Evolutionary conservation across 2,888 invertebrate genomes (phyloP).

Genomic region (Pammene fasciana): DNA sequence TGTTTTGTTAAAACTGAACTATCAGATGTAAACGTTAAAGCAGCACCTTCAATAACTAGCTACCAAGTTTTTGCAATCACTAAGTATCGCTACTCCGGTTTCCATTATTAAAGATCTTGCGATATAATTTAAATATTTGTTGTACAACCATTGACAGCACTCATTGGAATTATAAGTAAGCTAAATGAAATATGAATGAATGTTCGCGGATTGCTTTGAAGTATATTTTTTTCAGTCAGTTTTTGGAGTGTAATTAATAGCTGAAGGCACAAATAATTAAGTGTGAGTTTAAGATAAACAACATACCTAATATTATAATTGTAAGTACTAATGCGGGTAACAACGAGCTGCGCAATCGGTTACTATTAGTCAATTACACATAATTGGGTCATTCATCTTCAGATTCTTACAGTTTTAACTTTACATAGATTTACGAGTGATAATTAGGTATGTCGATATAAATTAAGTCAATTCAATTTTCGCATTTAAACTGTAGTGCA

Average conservation of each 20-base stretch:
- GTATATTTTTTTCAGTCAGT: background rate
- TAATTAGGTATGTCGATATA: too few species aligned
- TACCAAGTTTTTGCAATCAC: too few species aligned
- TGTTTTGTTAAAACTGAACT: too few species aligned
- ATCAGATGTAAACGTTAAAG: too few species aligned
- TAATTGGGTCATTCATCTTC: background rate
- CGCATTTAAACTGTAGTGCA: background rate
- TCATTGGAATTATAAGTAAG: background rate
- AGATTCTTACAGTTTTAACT: background rate
- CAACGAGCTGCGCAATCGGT: constrained; percentile 5
- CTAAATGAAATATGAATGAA: background rate
- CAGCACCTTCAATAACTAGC: too few species aligned
- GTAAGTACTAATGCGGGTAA: background rate
- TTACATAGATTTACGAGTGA: too few species aligned
- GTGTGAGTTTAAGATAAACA: constrained; percentile 14
- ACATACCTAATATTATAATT: background rate
- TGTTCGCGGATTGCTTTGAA: background rate
- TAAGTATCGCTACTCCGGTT: too few species aligned
- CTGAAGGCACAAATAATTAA: constrained; percentile 31
- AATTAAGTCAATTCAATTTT: constrained; percentile 13
- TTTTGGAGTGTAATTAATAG: background rate
- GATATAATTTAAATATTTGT: too few species aligned
- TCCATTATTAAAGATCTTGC: too few species aligned
- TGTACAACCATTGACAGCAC: too few species aligned
- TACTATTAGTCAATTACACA: constrained; percentile 38